phyloP scores from a whole-genome alignment of 2,797 vertebrate species.

The Epinephelus coioides region DNA sequence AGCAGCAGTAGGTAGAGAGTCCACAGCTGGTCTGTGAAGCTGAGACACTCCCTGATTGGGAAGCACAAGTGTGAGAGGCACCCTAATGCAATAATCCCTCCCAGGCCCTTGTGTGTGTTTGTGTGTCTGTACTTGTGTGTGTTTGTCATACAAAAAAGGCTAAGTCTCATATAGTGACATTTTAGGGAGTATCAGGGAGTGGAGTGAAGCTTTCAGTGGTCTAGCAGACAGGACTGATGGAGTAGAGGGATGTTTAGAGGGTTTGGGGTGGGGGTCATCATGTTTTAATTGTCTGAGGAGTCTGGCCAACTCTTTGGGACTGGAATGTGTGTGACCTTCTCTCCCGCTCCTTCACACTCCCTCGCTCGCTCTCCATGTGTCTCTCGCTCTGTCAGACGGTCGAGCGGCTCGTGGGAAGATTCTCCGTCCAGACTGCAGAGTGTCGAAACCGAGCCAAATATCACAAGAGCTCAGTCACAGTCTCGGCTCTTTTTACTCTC shows the following conservation, averaged over 20 bases:
- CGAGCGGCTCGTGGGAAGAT: conserved; percentile 81
- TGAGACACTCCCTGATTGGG: conserved; percentile 54
- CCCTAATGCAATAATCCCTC: conserved; percentile 59
- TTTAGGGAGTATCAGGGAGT: conserved; percentile 73
- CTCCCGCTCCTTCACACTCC: conserved; percentile 66
- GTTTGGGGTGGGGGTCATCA: conserved; percentile 56
- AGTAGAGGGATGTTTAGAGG: conserved; percentile 59
- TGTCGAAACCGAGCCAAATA: conserved; percentile 73
- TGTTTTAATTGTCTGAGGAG: conserved; percentile 79
- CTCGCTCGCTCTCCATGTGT: conserved; percentile 44
- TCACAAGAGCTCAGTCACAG: conserved; percentile 70
- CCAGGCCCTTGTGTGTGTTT: conserved; percentile 6
- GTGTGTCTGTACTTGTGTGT: conserved; percentile 11
- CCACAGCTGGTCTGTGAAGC: conserved; percentile 62
- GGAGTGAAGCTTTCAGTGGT: conserved; percentile 50
- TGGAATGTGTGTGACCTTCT: conserved; percentile 82
- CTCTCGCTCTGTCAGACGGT: conserved; percentile 58
- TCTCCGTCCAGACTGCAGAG: conserved; percentile 66
- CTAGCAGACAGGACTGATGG: conserved; percentile 66
- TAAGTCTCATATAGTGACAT: conserved; percentile 47
- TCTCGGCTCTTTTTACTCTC: conserved; percentile 49
- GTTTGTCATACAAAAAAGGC: conserved; percentile 16
- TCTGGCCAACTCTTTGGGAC: conserved; percentile 74
- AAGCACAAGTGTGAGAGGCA: conserved; percentile 62
- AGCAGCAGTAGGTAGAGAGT: conserved; percentile 32